Evolutionary conservation across 1,140 invertebrate species (phyloP).

Genomic region (Tetramorium parvispinum): DNA sequence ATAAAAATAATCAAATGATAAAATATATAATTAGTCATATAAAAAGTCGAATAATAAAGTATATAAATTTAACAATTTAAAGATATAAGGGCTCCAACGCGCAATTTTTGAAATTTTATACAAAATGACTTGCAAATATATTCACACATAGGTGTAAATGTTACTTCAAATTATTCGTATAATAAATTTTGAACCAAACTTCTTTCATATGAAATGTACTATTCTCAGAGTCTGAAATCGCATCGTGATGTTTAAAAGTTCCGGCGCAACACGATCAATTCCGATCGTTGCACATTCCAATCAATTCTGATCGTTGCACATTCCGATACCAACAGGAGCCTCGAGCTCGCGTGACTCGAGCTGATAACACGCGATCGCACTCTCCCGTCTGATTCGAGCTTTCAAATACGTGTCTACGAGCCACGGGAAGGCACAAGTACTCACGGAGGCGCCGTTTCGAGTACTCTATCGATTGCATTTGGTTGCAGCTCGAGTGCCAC

Average conservation of each 20-base stretch:
- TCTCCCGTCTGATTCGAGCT: background rate
- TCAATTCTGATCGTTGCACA: too few species aligned
- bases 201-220: background rate
- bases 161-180: background rate
- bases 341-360: background rate
- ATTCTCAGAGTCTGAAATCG: background rate
- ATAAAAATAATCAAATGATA: background rate
- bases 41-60: background rate
- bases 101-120: too few species aligned
- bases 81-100: background rate
- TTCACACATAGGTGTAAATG: too few species aligned
- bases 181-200: background rate
- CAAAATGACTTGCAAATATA: background rate
- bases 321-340: background rate
- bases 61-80: background rate
- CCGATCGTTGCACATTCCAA: too few species aligned
- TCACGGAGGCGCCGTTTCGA: background rate
- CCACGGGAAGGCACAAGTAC: background rate
- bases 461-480: background rate
- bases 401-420: background rate
- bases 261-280: background rate
- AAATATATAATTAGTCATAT: background rate
- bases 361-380: background rate
- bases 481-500: background rate
- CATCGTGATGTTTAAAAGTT: constrained; percentile 3